These are phyloP conservation scores for Stratiomys singularior DNA, from an alignment of 2,888 invertebrate genomes.

Conservation along the genomic window DNA sequence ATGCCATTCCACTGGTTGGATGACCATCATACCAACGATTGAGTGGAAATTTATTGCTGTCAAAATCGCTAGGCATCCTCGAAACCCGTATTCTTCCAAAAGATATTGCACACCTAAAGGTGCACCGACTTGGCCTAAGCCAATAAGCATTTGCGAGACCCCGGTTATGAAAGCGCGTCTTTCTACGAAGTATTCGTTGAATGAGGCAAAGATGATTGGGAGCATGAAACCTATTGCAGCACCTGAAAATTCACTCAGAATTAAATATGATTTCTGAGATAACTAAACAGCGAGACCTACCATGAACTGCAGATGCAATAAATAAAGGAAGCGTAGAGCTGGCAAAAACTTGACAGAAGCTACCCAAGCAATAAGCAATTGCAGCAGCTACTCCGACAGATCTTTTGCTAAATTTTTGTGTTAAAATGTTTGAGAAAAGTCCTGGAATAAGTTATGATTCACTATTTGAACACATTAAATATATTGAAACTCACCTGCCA, in stretches of 20 bases:
- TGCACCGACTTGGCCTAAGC: conserved; percentile 74
- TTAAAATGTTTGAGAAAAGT: conserved; percentile 73
- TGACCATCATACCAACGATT: conserved; percentile 74
- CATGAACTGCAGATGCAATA: conserved; percentile 2
- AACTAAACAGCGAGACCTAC: conserved; percentile 57
- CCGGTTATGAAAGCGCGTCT: conserved; percentile 79
- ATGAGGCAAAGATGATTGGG: conserved; percentile 75
- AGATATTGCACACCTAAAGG: conserved; percentile 73
- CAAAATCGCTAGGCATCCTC: conserved; percentile 75
- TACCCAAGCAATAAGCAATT: conserved; percentile 2
- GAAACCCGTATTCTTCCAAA: conserved; percentile 73
- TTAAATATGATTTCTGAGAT: not conserved
- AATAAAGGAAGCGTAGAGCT: not conserved
- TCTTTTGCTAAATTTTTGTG: conserved; percentile 69
- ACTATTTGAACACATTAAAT: too few relatives aligned
- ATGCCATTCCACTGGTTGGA: conserved; percentile 82
- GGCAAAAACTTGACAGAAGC: conserved; percentile 17
- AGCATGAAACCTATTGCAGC: conserved; percentile 78
- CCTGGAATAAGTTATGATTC: conserved; percentile 67
- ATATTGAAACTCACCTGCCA: conserved; percentile 62
- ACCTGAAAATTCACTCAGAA: conserved; percentile 64
- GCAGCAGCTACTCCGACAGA: conserved; percentile 6
- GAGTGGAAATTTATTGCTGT: conserved; percentile 75
- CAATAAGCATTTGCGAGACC: conserved; percentile 77
- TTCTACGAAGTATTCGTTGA: conserved; percentile 79